A percentile compares a stretch with the other conserved stretches of the same genome.
Evolutionary conservation across 2,888 invertebrate genomes (phyloP).

Genomic region (Torymus texanus): DNA sequence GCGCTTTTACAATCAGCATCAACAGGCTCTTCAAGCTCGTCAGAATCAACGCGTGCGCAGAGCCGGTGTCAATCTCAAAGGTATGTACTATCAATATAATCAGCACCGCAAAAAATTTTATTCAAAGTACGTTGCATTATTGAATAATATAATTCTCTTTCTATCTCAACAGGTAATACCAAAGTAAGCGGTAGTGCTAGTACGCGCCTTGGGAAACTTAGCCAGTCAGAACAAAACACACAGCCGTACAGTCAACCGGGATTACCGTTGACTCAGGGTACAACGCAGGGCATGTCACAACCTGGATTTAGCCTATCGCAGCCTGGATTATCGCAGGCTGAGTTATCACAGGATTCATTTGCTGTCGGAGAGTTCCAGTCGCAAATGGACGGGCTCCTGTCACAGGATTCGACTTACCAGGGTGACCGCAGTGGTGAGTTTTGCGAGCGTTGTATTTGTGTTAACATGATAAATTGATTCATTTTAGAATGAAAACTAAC

Average conservation of each 20-base stretch:
- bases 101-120: too few species aligned
- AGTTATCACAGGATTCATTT: slow-evolving; percentile 88
- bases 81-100: slow-evolving; percentile 5
- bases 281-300: slow-evolving; percentile 81
- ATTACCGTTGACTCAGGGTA: slow-evolving; percentile 74
- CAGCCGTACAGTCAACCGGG: slow-evolving; percentile 81
- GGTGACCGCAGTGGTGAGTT: slow-evolving; percentile 78
- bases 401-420: slow-evolving; percentile 93
- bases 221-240: slow-evolving; percentile 83
- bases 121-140: too few species aligned
- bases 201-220: slow-evolving; percentile 73
- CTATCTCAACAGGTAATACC: slow-evolving; percentile 53
- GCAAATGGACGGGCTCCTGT: slow-evolving; percentile 95
- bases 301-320: slow-evolving; percentile 82
- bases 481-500: too few species aligned
- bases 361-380: slow-evolving; percentile 90
- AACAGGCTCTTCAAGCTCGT: slow-evolving; percentile 80
- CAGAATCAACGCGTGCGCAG: slow-evolving; percentile 67
- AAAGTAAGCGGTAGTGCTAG: slow-evolving; percentile 62
- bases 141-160: too few species aligned
- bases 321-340: slow-evolving; percentile 83
- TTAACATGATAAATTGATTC: too few species aligned
- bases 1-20: slow-evolving; percentile 85
- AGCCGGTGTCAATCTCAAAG: slow-evolving; percentile 41
- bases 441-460: background rate